Evolutionary conservation across 2,113 vertebrate genomes (phyloP).

Genomic region (Eulemur rufifrons): DNA sequence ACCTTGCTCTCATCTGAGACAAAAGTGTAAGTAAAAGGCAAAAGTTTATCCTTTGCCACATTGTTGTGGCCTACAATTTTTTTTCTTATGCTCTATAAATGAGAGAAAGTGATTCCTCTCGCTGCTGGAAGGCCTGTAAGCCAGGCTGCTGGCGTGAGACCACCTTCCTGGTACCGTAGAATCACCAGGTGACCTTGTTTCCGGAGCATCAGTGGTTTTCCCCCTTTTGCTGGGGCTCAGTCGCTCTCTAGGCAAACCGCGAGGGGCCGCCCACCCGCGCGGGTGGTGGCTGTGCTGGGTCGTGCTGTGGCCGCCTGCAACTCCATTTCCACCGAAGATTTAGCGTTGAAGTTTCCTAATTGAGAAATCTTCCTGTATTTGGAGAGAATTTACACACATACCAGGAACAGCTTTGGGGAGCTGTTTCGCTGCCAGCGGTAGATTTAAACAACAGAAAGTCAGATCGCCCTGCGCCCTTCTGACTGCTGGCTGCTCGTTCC

Average conservation of each 20-base stretch:
- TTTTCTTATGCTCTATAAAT: slow-evolving; percentile 2
- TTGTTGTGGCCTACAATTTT: background rate
- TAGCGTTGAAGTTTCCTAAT: slow-evolving; percentile 72
- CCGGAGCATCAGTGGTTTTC: background rate
- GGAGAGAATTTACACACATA: slow-evolving; percentile 82
- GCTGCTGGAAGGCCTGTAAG: background rate
- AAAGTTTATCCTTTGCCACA: slow-evolving; percentile 46
- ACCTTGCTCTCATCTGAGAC: slow-evolving; percentile 71
- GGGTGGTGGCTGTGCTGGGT: slow-evolving; percentile 50
- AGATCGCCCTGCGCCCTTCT: slow-evolving; percentile 70
- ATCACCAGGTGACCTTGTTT: background rate
- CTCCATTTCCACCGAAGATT: slow-evolving; percentile 67
- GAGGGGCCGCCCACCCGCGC: background rate
- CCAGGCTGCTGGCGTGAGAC: background rate
- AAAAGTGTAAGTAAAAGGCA: slow-evolving; percentile 67
- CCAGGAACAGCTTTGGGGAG: slow-evolving; percentile 76
- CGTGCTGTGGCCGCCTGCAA: slow-evolving; percentile 64
- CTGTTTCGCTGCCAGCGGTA: slow-evolving; percentile 74
- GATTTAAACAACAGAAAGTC: slow-evolving; percentile 78
- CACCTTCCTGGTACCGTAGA: background rate
- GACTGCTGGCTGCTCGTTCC: slow-evolving; percentile 70
- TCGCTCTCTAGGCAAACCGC: background rate
- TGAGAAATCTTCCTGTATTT: slow-evolving; percentile 72
- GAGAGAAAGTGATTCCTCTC: background rate
- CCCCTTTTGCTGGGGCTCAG: background rate